Evolutionary conservation across 2,797 vertebrate species (phyloP), one percentile per base, ranked within the genome.

Genomic region (Hypotaenidia philippensis): DNA sequence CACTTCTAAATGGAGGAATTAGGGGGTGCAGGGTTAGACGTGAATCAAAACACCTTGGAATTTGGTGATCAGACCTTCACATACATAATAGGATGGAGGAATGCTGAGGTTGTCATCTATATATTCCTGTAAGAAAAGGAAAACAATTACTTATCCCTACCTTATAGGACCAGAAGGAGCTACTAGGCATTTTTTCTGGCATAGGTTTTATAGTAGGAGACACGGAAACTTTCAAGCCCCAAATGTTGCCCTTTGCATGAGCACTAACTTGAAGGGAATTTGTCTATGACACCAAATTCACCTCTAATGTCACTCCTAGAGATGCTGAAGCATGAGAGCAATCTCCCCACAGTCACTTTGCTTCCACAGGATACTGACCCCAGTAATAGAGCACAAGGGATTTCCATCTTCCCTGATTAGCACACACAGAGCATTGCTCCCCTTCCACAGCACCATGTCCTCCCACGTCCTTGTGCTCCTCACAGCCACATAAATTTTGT

Each of bases 291-390:
- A 91, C 32, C 38, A 84, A 63, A 82, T 44, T 93, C 38, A 63
- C 61, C 55, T 90, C 47, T 44, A 81, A 36, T 52, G 44, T 91
- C 65, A 59, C 31, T 90, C 27, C 22, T 44, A 63, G 44, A 75
- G 34, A 34, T 76, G 53, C 32, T 90, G 91, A 88, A 90, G 86
- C 69, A 69, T 11, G 34, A 81, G 6, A 74, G 26, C 34, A 86
- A 78, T 81, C 38, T 21, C 57, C 44, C 14, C 47, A 45, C 29
- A 5, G 0, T 6, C 7, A 0, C 27, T 91, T 65, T 59, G 11
- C 57, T 59, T 29, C 22, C 69, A 65, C 22, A 63, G 55, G 50
- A 71, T 47, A 44, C 34, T 83, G 65, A 95, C 41, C 82, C 38
- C 29, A 27, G 65, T n/a, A 69, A 87, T 0, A 38, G 49, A 65